phyloP scores from a whole-genome alignment of 1,140 invertebrate species.

The Bombus confusus region DNA sequence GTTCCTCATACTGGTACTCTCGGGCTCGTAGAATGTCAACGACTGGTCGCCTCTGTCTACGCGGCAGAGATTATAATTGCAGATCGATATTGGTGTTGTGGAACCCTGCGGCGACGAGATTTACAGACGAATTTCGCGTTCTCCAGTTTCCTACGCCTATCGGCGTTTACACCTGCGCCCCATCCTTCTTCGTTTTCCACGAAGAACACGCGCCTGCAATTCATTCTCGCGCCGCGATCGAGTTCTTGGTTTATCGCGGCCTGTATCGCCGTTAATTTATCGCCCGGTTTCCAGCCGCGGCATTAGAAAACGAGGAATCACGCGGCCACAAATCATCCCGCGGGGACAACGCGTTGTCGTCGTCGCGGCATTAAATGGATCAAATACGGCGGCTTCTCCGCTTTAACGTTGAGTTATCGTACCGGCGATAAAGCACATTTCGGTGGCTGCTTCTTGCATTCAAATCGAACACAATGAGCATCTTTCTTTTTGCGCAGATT shows the following conservation, averaged over 20 bases:
- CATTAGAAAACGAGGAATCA: constrained; percentile 77
- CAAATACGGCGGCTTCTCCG: constrained; percentile 14
- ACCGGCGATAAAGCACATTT: background rate
- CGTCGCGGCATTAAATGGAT: constrained; percentile 33
- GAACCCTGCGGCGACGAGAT: constrained; percentile 37
- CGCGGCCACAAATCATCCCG: constrained; percentile 61
- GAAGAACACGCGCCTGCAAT: constrained; percentile 67
- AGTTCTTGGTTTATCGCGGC: constrained; percentile 70
- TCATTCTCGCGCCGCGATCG: constrained; percentile 68
- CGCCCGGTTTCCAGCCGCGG: constrained; percentile 52
- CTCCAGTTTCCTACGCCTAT: constrained; percentile 59
- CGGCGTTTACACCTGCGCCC: constrained; percentile 71
- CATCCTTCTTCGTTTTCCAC: constrained; percentile 74
- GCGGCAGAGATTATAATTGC: constrained; percentile 32
- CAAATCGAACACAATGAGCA: background rate
- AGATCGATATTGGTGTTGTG: constrained; percentile 20
- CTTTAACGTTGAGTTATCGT: constrained; percentile 1
- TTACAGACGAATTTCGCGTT: constrained; percentile 55
- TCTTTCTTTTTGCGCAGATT: too few relatives aligned
- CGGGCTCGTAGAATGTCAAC: constrained; percentile 6
- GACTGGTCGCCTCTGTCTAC: constrained; percentile 9
- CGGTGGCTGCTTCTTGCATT: background rate
- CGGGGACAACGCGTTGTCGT: constrained; percentile 51
- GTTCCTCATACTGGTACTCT: background rate
- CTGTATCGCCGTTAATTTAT: constrained; percentile 77